Base-by-base conservation (phyloP, 2,797 vertebrate genomes). In the Tapirus indicus region DNA sequence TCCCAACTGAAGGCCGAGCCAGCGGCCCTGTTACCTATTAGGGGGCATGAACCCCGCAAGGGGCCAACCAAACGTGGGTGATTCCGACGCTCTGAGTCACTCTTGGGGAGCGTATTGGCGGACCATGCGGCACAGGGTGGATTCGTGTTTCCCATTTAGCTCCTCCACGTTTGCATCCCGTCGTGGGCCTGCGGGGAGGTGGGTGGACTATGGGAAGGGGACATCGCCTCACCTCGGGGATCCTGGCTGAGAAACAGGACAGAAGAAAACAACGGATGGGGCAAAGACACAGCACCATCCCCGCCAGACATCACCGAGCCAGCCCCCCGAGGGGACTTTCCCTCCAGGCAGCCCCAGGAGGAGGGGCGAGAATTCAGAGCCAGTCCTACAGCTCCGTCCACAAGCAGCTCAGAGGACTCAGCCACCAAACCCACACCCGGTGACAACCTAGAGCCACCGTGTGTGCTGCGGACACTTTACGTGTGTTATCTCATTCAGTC, bases 51-150 rank as follows among this genome's bases (percentile, higher is more conserved):
- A 83, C 92, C 84, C 89, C 32, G 56, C 38, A n/a, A 93, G 18
- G 41, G 79, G 93, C 89, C 56, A n/a, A 49, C 21, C 85, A 56
- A 96, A 60, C 41, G 93, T 74, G 49, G 86, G 58, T 29, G 91
- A 78, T 80, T 94, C 90, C 86, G 35, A 66, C 1, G 7, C 84
- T 29, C 95, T 91, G 96, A 97, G 93, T 96, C 94, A 88, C 54
- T 58, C 82, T 49, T 18, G 56, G 86, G 38, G 64, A 69, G 38
- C 91, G 49, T 9, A 1, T 2, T 71, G 78, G 91, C 5, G 93
- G 83, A 58, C 85, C 82, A 7, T 5, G 7, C 21, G 72, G 0
- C 10, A 25, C 29, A 10, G 66, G 47, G 38, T 38, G 27, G 87
- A 47, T 35, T 38, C 38, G 35, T 18, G 25, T 47, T 91, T 72